phyloP scores from a whole-genome alignment of 2,113 vertebrate genomes.

The Rhagologus leucostigma region DNA sequence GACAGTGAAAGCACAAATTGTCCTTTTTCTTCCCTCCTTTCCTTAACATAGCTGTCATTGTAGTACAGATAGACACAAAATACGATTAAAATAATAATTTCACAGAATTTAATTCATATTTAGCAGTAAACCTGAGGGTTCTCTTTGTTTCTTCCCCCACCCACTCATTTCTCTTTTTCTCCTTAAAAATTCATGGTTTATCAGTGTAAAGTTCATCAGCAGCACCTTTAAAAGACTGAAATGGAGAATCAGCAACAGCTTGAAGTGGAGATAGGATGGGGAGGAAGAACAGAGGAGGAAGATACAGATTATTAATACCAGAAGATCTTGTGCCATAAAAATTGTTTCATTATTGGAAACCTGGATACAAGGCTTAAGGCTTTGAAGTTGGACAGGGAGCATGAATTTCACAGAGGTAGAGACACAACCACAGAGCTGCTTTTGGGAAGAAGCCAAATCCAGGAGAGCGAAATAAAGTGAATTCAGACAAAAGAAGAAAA shows the following conservation, averaged over 20 bases:
- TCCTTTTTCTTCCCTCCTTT: background rate
- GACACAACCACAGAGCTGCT: background rate
- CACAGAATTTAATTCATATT: background rate
- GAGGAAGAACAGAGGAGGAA: background rate
- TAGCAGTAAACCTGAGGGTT: background rate
- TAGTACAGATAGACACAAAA: background rate
- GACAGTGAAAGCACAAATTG: background rate
- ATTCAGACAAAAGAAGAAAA: background rate
- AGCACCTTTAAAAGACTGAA: background rate
- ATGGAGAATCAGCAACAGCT: background rate
- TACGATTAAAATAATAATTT: background rate
- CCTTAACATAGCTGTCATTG: background rate
- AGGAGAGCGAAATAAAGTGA: background rate
- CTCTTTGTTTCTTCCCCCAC: background rate
- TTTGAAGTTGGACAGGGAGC: background rate
- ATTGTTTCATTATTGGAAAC: background rate
- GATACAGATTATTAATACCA: background rate
- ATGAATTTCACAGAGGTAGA: background rate
- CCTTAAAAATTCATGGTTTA: background rate
- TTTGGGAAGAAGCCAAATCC: background rate
- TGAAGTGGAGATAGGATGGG: background rate
- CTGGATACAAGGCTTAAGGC: background rate
- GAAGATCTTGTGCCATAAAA: background rate
- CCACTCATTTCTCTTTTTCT: background rate
- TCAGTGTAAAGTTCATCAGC: background rate